A percentile compares a stretch with the other conserved stretches of the same genome.
These are phyloP conservation scores for Natator depressus DNA, from an alignment of 2,113 vertebrate genomes.

Conservation along the genomic window DNA sequence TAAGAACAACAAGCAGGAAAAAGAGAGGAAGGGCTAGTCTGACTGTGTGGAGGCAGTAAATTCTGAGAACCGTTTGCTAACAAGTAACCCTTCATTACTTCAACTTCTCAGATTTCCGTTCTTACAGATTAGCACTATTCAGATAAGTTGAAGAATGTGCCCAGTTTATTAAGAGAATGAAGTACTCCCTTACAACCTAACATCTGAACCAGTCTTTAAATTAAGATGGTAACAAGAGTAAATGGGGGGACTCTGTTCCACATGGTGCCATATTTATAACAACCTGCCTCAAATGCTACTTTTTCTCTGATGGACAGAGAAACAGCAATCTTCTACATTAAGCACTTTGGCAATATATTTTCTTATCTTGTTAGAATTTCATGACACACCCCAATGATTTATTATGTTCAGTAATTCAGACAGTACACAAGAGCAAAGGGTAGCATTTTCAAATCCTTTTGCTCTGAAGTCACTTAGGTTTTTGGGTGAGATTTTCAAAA, in stretches of 20 bases:
- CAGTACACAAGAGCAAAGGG: not conserved
- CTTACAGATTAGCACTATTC: not conserved
- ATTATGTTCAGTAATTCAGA: not conserved
- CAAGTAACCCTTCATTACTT: not conserved
- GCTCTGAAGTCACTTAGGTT: not conserved
- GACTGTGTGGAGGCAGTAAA: not conserved
- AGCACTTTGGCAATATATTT: not conserved
- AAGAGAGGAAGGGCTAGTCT: conserved; percentile 5
- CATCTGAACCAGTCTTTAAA: not conserved
- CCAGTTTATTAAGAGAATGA: not conserved
- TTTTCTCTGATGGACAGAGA: not conserved
- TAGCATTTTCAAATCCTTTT: too few species aligned
- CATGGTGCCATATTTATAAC: not conserved
- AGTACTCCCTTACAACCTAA: not conserved
- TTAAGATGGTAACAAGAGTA: not conserved
- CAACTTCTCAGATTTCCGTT: conserved; percentile 12
- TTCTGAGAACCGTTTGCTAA: conserved; percentile 23
- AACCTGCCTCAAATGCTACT: not conserved
- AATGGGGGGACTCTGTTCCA: fast-evolving
- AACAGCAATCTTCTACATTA: not conserved
- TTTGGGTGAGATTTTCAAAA: not conserved
- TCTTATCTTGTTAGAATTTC: not conserved
- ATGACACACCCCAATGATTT: not conserved
- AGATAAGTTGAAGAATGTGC: not conserved
- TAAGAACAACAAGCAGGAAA: conserved; percentile 35